Evolutionary conservation across 1,140 invertebrate species (phyloP), one percentile per base, ranked within the genome.

Genomic region (Eupeodes corollae): DNA sequence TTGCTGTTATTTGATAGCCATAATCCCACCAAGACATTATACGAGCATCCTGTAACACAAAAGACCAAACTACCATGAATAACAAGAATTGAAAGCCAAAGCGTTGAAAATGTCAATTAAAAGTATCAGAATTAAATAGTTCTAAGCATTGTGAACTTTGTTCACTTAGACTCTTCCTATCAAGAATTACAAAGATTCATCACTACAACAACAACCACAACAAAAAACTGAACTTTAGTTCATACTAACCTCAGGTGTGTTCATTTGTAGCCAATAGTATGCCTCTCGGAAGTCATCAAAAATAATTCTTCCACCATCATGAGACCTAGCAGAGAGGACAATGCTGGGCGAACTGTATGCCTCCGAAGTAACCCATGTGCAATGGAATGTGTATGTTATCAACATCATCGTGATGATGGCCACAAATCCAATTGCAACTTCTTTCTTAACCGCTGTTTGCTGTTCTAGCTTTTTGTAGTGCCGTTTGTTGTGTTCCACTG

Each of bases 11-110:
- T 73, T 98, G 95, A 73, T 98, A 98, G 6, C 95, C 95, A 72
- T 98, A 98, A 82, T 98, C 95, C 95, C 95, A 98, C 95, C 95
- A 98, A 2, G 91, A 96, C 95, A 98, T 98, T 34, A 98, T 83
- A 72, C 91, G 88, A 5, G 93, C 84, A 73, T 96, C 84, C 84
- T 90, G 35, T 37, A 55, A 47, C n/a, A 19, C 1, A 38, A 35
- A 18, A 50, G 21, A 26, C 8, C 38, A 48, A 14, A 39, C 42
- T 2, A 48, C 39, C 30, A 12, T n/a, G n/a, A 6, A 6, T 12
- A 41, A 15, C 3, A 41, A 18, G 2, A 18, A 12, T 15, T 14
- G 2, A 15, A 40, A 40, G n/a, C 5, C 6, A 16, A 5, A 40
- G 2, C n/a, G 2, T 12, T 16, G 6, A 15, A 40, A 19, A 3